Conservation (phyloP, 2,113 vertebrate species). For the Poeciliopsis retropinna region DNA sequence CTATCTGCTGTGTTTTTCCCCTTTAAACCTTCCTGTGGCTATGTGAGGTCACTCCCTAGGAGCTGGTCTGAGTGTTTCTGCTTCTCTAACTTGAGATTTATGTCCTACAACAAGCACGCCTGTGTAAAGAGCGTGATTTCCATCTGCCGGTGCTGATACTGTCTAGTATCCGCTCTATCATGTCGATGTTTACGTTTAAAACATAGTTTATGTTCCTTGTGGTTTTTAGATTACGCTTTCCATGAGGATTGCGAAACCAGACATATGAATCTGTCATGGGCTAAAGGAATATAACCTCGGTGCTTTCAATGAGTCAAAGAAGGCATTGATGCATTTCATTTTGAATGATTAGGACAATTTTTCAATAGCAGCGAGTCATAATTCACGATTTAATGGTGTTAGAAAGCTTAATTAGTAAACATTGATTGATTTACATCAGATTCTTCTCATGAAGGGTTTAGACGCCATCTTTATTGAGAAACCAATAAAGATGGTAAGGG, state of each 20-base stretch:
- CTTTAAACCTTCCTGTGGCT: constrained; percentile 52
- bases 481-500: too few relatives aligned
- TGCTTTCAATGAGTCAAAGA: constrained; percentile 53
- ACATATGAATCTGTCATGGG: constrained; percentile 45
- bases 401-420: constrained; percentile 15
- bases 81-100: constrained; percentile 26
- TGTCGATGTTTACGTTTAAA: constrained; percentile 75
- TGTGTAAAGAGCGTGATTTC: constrained; percentile 50
- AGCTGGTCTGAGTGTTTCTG: constrained; percentile 42
- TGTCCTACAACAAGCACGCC: constrained; percentile 37
- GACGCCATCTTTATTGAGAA: constrained; percentile 16
- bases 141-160: constrained; percentile 44
- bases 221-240: constrained; percentile 73
- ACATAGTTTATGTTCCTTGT: constrained; percentile 67
- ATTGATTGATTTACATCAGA: constrained; percentile 3
- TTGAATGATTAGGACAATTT: constrained; percentile 28
- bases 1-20: constrained; percentile 33
- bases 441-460: constrained; percentile 6
- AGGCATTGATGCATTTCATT: constrained; percentile 54
- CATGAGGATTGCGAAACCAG: constrained; percentile 55
- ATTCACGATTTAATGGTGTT: constrained; percentile 7
- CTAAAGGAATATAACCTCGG: constrained; percentile 45
- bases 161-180: constrained; percentile 65
- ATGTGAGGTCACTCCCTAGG: constrained; percentile 27
- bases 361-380: constrained; percentile 11